A percentile compares a stretch with the other conserved stretches of the same genome.
phyloP scores from a whole-genome alignment of 2,113 vertebrate species.

The Perccottus glenii region DNA sequence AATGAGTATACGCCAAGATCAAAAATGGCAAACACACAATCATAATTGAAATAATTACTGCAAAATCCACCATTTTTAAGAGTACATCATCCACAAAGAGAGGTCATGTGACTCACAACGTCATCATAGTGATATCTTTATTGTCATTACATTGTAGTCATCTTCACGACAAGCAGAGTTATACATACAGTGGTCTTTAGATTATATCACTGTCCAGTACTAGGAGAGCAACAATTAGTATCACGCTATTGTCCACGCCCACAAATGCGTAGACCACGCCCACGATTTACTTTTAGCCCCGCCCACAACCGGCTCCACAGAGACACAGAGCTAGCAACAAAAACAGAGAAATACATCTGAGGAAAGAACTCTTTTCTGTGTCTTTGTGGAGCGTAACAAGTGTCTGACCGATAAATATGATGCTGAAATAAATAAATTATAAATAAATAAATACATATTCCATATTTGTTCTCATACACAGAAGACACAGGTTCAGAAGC shows the following conservation, averaged over 20 bases:
- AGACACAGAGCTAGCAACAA: background rate
- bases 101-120: too few relatives aligned
- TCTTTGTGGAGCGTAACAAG: conserved; percentile 27
- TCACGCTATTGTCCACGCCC: conserved; percentile 52
- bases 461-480: conserved; percentile 41
- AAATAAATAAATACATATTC: conserved; percentile 44
- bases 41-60: too few relatives aligned
- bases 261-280: background rate
- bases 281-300: background rate
- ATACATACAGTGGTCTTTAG: conserved; percentile 69
- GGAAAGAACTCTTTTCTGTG: too few relatives aligned
- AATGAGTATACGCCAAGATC: too few relatives aligned
- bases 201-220: conserved; percentile 65
- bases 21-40: too few relatives aligned
- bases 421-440: conserved; percentile 55
- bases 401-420: conserved; percentile 54
- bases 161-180: conserved; percentile 72
- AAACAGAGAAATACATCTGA: too few relatives aligned
- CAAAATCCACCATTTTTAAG: too few relatives aligned
- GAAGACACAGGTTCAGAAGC: conserved; percentile 43
- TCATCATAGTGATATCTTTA: conserved; percentile 60
- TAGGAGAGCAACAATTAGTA: conserved; percentile 71
- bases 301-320: background rate
- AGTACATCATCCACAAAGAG: too few relatives aligned
- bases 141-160: conserved; percentile 72